phyloP scores from a whole-genome alignment of 2,888 invertebrate genomes.

The Sepioteuthis lessoniana region DNA sequence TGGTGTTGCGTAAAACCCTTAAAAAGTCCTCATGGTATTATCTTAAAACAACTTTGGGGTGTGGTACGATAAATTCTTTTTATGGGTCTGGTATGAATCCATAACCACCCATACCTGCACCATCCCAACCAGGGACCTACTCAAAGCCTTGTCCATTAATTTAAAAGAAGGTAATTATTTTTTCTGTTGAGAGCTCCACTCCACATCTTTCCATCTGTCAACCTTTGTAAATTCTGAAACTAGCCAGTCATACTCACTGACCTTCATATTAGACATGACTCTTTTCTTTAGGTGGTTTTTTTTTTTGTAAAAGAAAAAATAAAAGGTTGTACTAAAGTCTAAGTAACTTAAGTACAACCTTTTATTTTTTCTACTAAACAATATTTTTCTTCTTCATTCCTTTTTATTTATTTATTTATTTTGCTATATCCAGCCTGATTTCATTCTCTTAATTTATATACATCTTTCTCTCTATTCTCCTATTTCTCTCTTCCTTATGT shows the following conservation, averaged over 20 bases:
- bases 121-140: not conserved
- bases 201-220: not conserved
- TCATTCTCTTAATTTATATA: no score
- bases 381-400: not conserved
- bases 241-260: not conserved
- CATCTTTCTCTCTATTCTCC: no score
- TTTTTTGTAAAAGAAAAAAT: not conserved
- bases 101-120: not conserved
- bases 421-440: not conserved
- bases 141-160: not conserved
- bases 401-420: not conserved
- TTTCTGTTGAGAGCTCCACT: not conserved
- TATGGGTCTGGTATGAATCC: not conserved
- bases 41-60: not conserved
- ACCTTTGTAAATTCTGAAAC: not conserved
- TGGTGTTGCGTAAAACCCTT: not conserved
- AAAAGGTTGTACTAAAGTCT: not conserved
- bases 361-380: not conserved
- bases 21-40: not conserved
- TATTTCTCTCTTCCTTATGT: not conserved
- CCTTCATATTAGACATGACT: not conserved
- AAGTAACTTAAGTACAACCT: no score
- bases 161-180: conserved; percentile 43
- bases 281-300: not conserved
- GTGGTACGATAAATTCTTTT: conserved; percentile 6